Percentiles rank a stretch among this genome's conserved stretches.
These are phyloP conservation scores for Zaprionus kolodkinae DNA, from an alignment of 1,140 invertebrate species.

Conservation along the genomic window DNA sequence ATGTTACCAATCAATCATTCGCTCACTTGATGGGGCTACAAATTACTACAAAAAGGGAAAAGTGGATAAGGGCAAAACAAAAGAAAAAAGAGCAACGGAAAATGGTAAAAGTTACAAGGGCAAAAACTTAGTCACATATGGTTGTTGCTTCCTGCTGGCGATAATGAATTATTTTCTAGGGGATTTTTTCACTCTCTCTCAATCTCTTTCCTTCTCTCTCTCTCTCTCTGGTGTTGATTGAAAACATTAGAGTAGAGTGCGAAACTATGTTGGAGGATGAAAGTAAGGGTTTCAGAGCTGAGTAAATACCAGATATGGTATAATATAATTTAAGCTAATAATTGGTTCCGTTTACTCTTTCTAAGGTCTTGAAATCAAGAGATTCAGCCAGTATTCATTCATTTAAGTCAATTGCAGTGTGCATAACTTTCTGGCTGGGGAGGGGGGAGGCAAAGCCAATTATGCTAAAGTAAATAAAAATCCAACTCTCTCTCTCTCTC, in stretches of 20 bases:
- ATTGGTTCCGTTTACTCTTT: neutral
- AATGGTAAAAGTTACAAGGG: conserved; percentile 38
- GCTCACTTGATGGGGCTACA: conserved; percentile 46
- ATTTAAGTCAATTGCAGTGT: conserved; percentile 67
- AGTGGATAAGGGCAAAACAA: neutral
- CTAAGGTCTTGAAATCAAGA: neutral
- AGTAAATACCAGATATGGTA: neutral
- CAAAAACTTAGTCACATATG: conserved; percentile 41
- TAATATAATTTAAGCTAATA: neutral
- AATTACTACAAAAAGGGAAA: conserved; percentile 42
- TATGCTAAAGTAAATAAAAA: conserved; percentile 76
- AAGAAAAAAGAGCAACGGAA: conserved; percentile 17
- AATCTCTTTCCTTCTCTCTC: neutral
- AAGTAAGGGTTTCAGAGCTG: neutral
- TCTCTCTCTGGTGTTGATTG: neutral
- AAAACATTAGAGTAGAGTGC: conserved; percentile 2
- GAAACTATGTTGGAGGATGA: neutral
- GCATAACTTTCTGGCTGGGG: conserved; percentile 56
- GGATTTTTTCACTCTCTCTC: neutral
- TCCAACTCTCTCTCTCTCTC: conserved; percentile 29
- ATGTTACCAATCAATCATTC: conserved; percentile 54
- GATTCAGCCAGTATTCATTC: conserved; percentile 44
- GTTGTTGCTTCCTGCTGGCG: conserved; percentile 22
- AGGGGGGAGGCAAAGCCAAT: conserved; percentile 52
- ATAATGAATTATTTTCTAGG: conserved; percentile 41